phyloP scores from a whole-genome alignment of 2,113 vertebrate genomes.

The Antechinus stuartii region DNA sequence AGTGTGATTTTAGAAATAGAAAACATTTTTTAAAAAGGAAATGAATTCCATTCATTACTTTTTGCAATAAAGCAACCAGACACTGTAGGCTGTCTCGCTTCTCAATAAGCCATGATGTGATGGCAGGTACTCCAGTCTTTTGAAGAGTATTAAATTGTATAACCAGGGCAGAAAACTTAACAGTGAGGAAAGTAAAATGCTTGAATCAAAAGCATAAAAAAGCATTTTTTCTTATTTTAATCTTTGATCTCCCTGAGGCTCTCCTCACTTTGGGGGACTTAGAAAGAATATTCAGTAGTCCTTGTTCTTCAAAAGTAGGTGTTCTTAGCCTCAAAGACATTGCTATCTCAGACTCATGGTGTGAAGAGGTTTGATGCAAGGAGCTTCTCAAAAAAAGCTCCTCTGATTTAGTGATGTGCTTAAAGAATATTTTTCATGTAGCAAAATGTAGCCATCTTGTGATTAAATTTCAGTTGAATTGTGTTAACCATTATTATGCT shows the following conservation, averaged over 20 bases:
- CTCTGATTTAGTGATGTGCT: neutral
- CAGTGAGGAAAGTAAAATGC: slow-evolving; percentile 60
- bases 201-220: slow-evolving; percentile 57
- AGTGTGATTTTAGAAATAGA: slow-evolving; percentile 31
- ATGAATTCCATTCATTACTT: neutral
- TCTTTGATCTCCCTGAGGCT: slow-evolving; percentile 41
- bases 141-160: slow-evolving; percentile 41
- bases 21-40: slow-evolving; percentile 25
- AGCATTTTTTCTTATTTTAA: slow-evolving; percentile 69
- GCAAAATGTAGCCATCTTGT: slow-evolving; percentile 72
- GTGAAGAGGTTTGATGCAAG: slow-evolving; percentile 48
- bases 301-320: slow-evolving; percentile 54
- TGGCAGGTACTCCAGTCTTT: slow-evolving; percentile 48
- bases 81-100: neutral
- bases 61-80: neutral
- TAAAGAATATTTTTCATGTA: slow-evolving; percentile 55
- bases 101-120: neutral
- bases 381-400: neutral
- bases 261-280: slow-evolving; percentile 46
- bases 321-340: neutral
- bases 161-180: slow-evolving; percentile 42
- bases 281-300: slow-evolving; percentile 49
- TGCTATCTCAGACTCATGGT: slow-evolving; percentile 14
- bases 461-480: slow-evolving; percentile 68
- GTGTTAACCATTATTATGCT: slow-evolving; percentile 82